phyloP scores from a whole-genome alignment of 2,888 invertebrate genomes.

The Meloe dianella region DNA sequence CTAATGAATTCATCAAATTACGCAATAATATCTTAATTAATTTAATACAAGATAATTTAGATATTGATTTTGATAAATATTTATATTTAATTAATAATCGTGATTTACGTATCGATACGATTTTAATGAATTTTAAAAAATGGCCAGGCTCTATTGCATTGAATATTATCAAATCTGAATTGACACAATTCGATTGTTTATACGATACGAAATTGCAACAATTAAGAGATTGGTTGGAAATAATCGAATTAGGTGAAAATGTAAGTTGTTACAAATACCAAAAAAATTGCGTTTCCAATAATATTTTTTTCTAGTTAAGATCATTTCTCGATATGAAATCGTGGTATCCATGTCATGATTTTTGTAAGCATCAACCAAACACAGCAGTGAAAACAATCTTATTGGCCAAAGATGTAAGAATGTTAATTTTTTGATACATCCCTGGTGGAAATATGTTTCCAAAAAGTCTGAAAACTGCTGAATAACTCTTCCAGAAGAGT shows the following conservation, averaged over 20 bases:
- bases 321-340: slow-evolving; percentile 63
- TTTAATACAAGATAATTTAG: slow-evolving; percentile 63
- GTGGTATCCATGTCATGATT: slow-evolving; percentile 68
- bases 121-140: slow-evolving; percentile 63
- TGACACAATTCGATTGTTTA: slow-evolving; percentile 58
- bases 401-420: slow-evolving; percentile 45
- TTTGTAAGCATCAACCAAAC: slow-evolving; percentile 63
- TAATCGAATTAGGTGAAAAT: slow-evolving; percentile 70
- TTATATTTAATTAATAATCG: slow-evolving; percentile 63
- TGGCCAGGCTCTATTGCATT: slow-evolving; percentile 67
- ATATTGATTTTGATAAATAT: slow-evolving; percentile 62
- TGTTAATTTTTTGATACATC: no score
- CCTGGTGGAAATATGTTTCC: no score
- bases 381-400: slow-evolving; percentile 45
- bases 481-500: no score
- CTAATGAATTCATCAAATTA: slow-evolving; percentile 64
- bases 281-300: slow-evolving; percentile 16
- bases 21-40: slow-evolving; percentile 67
- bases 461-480: no score
- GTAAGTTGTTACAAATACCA: slow-evolving; percentile 52
- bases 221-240: slow-evolving; percentile 66
- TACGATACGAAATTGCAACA: slow-evolving; percentile 44
- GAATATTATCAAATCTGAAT: slow-evolving; percentile 62
- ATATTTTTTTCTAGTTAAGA: slow-evolving; percentile 61
- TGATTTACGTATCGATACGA: slow-evolving; percentile 62